Base-by-base conservation (phyloP, 1,140 invertebrate species). In the Planococcus citri region DNA sequence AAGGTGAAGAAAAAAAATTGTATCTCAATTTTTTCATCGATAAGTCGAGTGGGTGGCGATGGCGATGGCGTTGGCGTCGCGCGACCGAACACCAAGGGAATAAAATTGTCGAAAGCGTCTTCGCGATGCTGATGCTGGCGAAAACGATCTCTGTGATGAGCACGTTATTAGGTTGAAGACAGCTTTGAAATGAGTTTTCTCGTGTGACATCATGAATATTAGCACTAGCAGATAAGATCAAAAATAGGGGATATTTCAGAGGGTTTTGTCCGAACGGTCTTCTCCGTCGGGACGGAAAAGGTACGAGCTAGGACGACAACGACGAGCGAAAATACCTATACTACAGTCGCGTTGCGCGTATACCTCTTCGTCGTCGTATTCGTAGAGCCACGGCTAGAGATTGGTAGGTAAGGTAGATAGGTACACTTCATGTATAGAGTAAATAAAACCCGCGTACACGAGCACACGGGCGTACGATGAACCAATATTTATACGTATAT, bases 121-220 rank as follows among this genome's bases (percentile, higher is more conserved):
- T 33, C 41, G 41, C 33, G 33, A 37, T 14, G 14, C 6, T 37
- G 33, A 37, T 14, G 33, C 6, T 20, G 3, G 41, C 3, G 9
- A 22, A 25, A 64, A 25, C 60, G 21, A 25, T 64, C 3, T 64
- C 60, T 24, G 60, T 64, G 60, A 64, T 64, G 60, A 64, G 24
- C 60, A 64, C 60, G 60, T 64, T 64, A 64, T 64, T 64, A 64
- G 60, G 2, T 64, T 27, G 60, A 64, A 64, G 60, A 64, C 60
- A 64, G 60, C 20, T 64, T 25, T 25, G 60, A 64, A 64, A 64
- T 64, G 60, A 64, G 60, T 64, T 64, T 64, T 64, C 60, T 64
- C 60, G 60, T 25, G 22, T 64, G 60, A 64, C 60, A 64, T 64
- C 24, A 64, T 25, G 60, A 64, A 64, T 64, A 64, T 64, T 64